Conservation (phyloP, 2,113 vertebrate genomes). For the Cryptomyrus ogoouensis region DNA sequence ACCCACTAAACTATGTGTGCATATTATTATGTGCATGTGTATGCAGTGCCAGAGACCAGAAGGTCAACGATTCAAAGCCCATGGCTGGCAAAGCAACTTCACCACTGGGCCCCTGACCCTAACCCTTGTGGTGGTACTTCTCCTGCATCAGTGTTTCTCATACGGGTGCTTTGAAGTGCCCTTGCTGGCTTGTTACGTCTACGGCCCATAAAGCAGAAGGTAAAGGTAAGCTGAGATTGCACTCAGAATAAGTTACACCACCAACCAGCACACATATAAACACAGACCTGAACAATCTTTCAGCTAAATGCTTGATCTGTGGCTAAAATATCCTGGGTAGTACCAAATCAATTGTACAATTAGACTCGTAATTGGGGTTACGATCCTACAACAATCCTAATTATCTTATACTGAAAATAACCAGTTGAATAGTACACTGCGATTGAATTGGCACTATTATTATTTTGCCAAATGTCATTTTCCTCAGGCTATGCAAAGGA, state of each 20-base stretch:
- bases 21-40: background rate
- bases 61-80: no score
- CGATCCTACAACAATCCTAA: background rate
- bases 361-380: background rate
- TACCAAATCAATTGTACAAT: background rate
- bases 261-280: constrained; percentile 11
- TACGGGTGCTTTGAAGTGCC: constrained; percentile 4
- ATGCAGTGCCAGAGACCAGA: no score
- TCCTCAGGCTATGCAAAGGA: background rate
- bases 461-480: background rate
- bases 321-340: constrained; percentile 12
- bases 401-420: background rate
- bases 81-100: no score
- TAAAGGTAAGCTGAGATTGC: constrained; percentile 37
- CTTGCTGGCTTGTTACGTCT: constrained; percentile 14
- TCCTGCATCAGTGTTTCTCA: constrained; percentile 31
- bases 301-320: background rate
- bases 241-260: constrained; percentile 16
- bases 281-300: background rate
- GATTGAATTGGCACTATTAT: background rate
- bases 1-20: background rate
- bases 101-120: background rate
- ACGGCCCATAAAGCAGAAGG: constrained; percentile 47
- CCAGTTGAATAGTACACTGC: background rate
- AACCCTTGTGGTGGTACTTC: background rate